These are phyloP conservation scores for Rhyacichthys aspro DNA, from an alignment of 2,797 vertebrate genomes.

Conservation along the genomic window DNA sequence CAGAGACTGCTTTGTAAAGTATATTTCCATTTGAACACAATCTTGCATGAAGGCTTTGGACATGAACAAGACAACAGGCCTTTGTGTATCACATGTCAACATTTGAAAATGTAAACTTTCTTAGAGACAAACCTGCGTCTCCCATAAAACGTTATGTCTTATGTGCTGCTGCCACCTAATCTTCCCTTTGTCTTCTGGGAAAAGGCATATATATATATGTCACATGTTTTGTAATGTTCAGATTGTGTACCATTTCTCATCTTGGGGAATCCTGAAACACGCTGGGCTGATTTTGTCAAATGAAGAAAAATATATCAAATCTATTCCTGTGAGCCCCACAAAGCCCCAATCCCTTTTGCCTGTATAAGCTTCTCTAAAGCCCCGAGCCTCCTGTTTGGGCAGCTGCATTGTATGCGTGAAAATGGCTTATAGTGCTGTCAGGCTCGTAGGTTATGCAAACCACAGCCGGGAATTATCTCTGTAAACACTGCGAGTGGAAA, in stretches of 20 bases:
- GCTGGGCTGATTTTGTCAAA: neutral
- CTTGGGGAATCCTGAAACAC: neutral
- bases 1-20: too few relatives aligned
- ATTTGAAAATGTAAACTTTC: too few relatives aligned
- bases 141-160: too few relatives aligned
- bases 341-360: slow-evolving; percentile 50
- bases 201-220: too few relatives aligned
- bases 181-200: too few relatives aligned
- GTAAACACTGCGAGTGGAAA: slow-evolving; percentile 37
- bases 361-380: slow-evolving; percentile 66
- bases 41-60: too few relatives aligned
- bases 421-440: slow-evolving; percentile 61
- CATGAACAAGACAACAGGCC: too few relatives aligned
- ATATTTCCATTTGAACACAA: too few relatives aligned
- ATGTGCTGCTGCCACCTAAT: too few relatives aligned
- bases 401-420: slow-evolving; percentile 56
- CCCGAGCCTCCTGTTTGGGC: slow-evolving; percentile 53
- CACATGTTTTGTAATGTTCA: neutral
- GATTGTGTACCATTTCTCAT: neutral
- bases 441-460: slow-evolving; percentile 65
- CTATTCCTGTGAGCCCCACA: slow-evolving; percentile 39
- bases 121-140: too few relatives aligned
- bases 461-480: slow-evolving; percentile 54
- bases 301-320: slow-evolving; percentile 32
- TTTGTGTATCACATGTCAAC: too few relatives aligned